These are phyloP conservation scores for Sanderia malayensis DNA, from an alignment of 30 jellyfish, hydroid and myxozoan genomes.

Conservation along the genomic window DNA sequence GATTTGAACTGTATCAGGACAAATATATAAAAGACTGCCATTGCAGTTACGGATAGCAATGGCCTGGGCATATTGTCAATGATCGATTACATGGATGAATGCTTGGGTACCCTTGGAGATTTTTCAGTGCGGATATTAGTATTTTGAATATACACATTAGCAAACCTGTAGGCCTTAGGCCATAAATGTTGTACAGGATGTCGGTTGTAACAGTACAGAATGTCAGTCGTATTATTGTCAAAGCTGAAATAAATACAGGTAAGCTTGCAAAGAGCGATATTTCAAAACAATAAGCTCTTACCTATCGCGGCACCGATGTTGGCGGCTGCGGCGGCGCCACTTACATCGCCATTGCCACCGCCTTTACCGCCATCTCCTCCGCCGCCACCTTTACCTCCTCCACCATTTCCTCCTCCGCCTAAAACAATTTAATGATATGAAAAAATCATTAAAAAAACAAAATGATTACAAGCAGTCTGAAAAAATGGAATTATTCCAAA, in stretches of 20 bases:
- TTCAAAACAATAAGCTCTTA: conserved; percentile 16
- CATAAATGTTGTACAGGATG: neutral
- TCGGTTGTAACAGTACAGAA: neutral
- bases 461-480: neutral
- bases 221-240: too few relatives aligned
- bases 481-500: neutral
- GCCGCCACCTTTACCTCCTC: conserved; percentile 94
- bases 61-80: too few relatives aligned
- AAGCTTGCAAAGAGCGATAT: too few relatives aligned
- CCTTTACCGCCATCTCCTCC: conserved; percentile 91
- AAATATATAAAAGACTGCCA: too few relatives aligned
- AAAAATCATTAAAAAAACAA: neutral
- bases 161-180: neutral
- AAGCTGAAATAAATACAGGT: too few relatives aligned
- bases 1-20: too few relatives aligned
- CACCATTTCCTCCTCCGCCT: conserved; percentile 86
- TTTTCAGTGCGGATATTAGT: neutral
- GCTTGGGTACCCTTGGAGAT: conserved; percentile 71
- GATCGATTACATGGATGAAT: too few relatives aligned
- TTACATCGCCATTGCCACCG: conserved; percentile 81
- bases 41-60: too few relatives aligned
- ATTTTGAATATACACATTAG: too few relatives aligned
- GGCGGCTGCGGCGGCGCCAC: conserved; percentile 96
- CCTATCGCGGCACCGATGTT: conserved; percentile 94
- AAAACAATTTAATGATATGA: neutral